Evolutionary conservation across 2,888 invertebrate genomes (phyloP).

Genomic region (Dilophus febrilis): DNA sequence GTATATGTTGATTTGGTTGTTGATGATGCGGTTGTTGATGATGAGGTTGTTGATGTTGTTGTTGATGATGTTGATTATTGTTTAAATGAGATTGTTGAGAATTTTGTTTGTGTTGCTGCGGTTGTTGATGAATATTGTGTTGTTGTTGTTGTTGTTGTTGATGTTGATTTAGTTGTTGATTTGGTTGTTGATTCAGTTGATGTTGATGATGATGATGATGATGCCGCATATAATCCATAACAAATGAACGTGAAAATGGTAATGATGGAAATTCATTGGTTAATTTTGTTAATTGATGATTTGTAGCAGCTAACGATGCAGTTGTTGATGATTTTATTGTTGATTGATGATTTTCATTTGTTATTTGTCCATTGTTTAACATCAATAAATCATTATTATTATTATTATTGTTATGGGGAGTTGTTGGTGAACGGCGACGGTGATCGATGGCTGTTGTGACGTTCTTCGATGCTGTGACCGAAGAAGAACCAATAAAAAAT

Average conservation of each 20-base stretch:
- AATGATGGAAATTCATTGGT: slow-evolving; percentile 15
- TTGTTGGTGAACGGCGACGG: neutral
- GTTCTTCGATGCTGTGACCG: no score
- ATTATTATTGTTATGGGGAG: slow-evolving; percentile 3
- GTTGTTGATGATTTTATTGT: neutral
- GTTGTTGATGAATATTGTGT: neutral
- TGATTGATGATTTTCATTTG: no score
- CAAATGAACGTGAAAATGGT: slow-evolving; percentile 44
- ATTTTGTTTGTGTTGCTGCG: slow-evolving; percentile 1
- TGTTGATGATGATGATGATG: slow-evolving; percentile 29
- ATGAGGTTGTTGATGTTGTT: neutral
- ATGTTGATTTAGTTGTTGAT: slow-evolving; percentile 15
- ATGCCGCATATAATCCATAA: slow-evolving; percentile 71
- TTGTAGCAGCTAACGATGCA: slow-evolving; percentile 7
- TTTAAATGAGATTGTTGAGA: slow-evolving; percentile 3
- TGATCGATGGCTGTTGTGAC: neutral
- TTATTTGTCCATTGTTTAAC: no score
- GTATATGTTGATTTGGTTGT: slow-evolving; percentile 27
- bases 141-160: slow-evolving; percentile 32
- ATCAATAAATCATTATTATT: no score
- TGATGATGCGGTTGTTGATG: slow-evolving; percentile 20
- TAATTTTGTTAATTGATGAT: slow-evolving; percentile 7
- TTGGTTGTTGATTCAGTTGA: slow-evolving; percentile 21
- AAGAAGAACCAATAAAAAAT: no score
- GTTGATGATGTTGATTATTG: neutral